These are phyloP conservation scores for Anolis apletophallus DNA, from an alignment of 2,797 vertebrate species.

Conservation along the genomic window DNA sequence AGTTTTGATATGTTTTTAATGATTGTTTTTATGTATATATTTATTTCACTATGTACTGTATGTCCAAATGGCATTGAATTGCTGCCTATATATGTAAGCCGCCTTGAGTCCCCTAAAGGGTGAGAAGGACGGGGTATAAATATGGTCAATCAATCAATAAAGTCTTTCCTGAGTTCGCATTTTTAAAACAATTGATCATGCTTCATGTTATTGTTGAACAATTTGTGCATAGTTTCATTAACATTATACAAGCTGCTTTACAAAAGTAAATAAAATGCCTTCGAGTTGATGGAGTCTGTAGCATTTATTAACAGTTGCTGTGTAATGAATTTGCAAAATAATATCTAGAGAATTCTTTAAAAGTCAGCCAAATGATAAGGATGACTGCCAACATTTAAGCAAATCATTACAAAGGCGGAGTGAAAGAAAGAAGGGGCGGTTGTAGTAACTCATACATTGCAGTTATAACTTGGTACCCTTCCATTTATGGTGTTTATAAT, in stretches of 20 bases:
- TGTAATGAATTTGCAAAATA: slow-evolving; percentile 18
- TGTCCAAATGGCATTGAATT: too few relatives aligned
- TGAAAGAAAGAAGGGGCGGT: background rate
- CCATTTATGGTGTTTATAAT: slow-evolving; percentile 37
- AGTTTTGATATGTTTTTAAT: too few relatives aligned
- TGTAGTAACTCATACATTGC: slow-evolving; percentile 9
- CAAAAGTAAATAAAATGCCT: background rate
- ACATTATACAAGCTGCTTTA: background rate
- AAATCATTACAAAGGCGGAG: slow-evolving; percentile 13
- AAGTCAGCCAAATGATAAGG: slow-evolving; percentile 31
- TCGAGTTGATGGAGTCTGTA: slow-evolving; percentile 8
- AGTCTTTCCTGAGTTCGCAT: background rate
- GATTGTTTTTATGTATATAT: too few relatives aligned
- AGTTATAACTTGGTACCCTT: slow-evolving; percentile 10
- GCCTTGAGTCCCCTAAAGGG: too few relatives aligned
- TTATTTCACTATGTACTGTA: too few relatives aligned
- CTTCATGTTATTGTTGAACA: background rate
- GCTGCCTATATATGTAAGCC: too few relatives aligned
- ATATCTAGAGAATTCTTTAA: slow-evolving; percentile 24
- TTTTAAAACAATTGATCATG: background rate
- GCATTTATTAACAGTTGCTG: slow-evolving; percentile 22
- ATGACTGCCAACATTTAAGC: slow-evolving; percentile 23
- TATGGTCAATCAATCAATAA: too few relatives aligned
- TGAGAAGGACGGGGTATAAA: too few relatives aligned
- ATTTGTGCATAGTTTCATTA: background rate